phyloP scores from a whole-genome alignment of 2,113 vertebrate genomes.

The Eubucco bourcierii region DNA sequence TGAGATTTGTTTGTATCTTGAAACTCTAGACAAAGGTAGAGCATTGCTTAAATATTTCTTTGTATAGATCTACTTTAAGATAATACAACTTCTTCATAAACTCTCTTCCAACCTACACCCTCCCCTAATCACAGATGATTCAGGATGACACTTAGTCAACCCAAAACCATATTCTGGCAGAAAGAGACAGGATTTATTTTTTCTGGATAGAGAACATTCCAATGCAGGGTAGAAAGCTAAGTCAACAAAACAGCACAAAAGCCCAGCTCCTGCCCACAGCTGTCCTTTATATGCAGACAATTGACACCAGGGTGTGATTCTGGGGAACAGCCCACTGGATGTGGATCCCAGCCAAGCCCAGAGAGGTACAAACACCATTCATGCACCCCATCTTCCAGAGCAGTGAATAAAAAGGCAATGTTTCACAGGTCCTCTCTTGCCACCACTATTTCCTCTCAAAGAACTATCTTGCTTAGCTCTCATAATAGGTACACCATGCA shows the following conservation, averaged over 20 bases:
- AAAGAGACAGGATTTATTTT: constrained; percentile 35
- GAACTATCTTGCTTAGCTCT: not conserved
- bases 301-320: constrained; percentile 16
- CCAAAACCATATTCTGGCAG: constrained; percentile 19
- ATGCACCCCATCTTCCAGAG: not conserved
- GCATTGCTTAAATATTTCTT: constrained; percentile 37
- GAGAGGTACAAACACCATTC: not conserved
- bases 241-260: constrained; percentile 50
- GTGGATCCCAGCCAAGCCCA: not conserved
- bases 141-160: constrained; percentile 55
- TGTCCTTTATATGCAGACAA: not conserved
- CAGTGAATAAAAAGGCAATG: not conserved
- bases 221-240: constrained; percentile 3
- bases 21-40: constrained; percentile 31
- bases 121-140: constrained; percentile 49
- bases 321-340: not conserved
- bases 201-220: constrained; percentile 39
- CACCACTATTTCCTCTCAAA: not conserved
- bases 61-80: constrained; percentile 31
- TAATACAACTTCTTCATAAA: constrained; percentile 52
- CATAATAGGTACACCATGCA: not conserved
- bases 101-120: constrained; percentile 34
- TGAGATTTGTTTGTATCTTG: not conserved
- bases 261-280: constrained; percentile 3
- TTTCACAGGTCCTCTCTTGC: not conserved